phyloP scores from a whole-genome alignment of 2,113 vertebrate genomes.

The Nycticryphes semicollaris region DNA sequence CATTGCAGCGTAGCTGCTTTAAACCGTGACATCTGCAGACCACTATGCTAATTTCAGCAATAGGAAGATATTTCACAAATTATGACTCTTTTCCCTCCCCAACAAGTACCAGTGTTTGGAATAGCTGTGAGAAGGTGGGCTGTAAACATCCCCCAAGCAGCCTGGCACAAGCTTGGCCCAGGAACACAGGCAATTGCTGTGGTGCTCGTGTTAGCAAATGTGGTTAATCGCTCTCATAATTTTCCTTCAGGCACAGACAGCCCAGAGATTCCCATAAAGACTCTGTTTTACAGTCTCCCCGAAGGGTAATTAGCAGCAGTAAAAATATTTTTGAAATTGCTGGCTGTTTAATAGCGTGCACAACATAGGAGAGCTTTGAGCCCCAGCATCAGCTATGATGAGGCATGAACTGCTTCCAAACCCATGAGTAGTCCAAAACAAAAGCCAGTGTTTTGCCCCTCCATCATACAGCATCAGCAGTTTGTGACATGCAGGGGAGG shows the following conservation, averaged over 20 bases:
- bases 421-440: neutral
- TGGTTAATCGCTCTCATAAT: neutral
- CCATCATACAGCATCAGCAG: neutral
- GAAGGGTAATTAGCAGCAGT: constrained; percentile 47
- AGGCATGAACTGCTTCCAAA: constrained; percentile 8
- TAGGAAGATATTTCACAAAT: neutral
- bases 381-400: neutral
- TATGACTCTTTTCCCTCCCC: neutral
- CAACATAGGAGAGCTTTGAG: neutral
- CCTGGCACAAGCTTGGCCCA: neutral
- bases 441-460: neutral
- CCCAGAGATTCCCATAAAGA: neutral
- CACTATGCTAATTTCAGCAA: neutral
- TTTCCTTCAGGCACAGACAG: constrained; percentile 7
- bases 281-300: constrained; percentile 30
- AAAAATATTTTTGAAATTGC: constrained; percentile 2
- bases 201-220: neutral
- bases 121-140: neutral
- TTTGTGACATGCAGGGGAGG: neutral
- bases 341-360: neutral
- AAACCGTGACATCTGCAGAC: neutral
- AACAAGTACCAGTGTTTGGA: neutral
- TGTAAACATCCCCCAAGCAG: neutral
- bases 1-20: neutral
- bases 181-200: neutral